Evolutionary conservation across 2,888 invertebrate species (phyloP), one percentile per base, ranked within the genome.

Genomic region (Caenorhabditis sulstoni): DNA sequence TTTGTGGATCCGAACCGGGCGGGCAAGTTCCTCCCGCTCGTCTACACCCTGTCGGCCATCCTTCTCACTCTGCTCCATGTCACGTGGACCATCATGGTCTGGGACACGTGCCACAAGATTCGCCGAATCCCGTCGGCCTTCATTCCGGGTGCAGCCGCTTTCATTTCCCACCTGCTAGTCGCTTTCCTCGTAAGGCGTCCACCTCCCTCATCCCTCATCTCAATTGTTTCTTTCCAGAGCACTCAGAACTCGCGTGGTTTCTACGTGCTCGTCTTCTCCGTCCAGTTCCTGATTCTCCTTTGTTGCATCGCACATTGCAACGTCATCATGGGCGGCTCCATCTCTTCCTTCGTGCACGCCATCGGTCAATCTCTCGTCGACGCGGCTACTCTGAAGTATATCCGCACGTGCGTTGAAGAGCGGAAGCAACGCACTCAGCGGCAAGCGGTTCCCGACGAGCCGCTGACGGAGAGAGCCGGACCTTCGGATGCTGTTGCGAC

Each of bases 1-100:
- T 20, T 20, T 3, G n/a, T 70, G 3, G 70, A 81, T 52, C 58
- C 70, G 18, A 80, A 78, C 52, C 22, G 64, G 9, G 80, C 81
- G 9, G 81, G 81, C 18, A 70, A 75, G 23, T 74, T 45, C 22
- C 77, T 84, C 20, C 86, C 86, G 14, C 49, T 83, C 12, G 79
- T 75, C 52, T 84, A 81, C 44, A 71, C 81, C 0, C 49, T 84
- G 2, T 75, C 77, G 2, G 84, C 81, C 1, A 58, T 79, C 20
- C 41, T 84, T 0, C 61, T 84, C n/a, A 64, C 81, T 0, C 65
- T 86, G 11, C 93, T 97, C 22, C 96, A 99, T 91, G 95, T 96
- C 14, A 95, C 95, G 91, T 98, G 98, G 97, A 95, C 95, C 84
- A 81, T 86, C 50, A 81, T 84, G 82, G 81, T 86, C 11, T 85